phyloP scores from a whole-genome alignment of 2,888 invertebrate species.

The Prosopocoilus inquinatus region DNA sequence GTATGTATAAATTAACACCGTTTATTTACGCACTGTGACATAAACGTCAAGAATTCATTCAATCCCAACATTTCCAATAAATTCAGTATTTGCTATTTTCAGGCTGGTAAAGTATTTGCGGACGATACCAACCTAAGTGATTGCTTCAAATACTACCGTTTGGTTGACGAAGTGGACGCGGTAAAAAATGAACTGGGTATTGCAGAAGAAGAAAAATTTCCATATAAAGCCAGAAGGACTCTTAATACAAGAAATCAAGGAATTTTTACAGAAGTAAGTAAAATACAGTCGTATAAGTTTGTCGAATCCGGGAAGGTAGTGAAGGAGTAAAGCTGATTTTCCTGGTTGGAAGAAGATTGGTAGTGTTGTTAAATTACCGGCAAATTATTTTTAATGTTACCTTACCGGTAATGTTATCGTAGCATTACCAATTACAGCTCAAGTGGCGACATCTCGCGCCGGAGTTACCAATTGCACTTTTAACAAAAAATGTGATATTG shows the following conservation, averaged over 20 bases:
- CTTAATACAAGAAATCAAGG: conserved; percentile 33
- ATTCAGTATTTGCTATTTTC: conserved; percentile 9
- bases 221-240: conserved; percentile 29
- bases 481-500: no score
- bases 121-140: conserved; percentile 31
- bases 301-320: no score
- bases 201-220: conserved; percentile 23
- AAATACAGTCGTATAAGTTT: background rate
- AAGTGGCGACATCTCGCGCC: no score
- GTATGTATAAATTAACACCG: conserved; percentile 18
- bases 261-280: conserved; percentile 30
- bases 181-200: conserved; percentile 38
- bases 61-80: background rate
- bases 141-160: conserved; percentile 35
- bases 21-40: background rate
- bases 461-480: no score
- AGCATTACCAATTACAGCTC: no score
- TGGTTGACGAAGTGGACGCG: conserved; percentile 39
- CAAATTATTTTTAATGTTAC: no score
- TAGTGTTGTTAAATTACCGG: no score
- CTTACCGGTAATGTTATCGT: no score
- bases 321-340: no score
- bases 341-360: no score
- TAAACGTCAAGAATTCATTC: no score
- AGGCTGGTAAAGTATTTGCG: conserved; percentile 40